Conservation (phyloP, 2,113 vertebrate genomes). For the Pimephales promelas region DNA sequence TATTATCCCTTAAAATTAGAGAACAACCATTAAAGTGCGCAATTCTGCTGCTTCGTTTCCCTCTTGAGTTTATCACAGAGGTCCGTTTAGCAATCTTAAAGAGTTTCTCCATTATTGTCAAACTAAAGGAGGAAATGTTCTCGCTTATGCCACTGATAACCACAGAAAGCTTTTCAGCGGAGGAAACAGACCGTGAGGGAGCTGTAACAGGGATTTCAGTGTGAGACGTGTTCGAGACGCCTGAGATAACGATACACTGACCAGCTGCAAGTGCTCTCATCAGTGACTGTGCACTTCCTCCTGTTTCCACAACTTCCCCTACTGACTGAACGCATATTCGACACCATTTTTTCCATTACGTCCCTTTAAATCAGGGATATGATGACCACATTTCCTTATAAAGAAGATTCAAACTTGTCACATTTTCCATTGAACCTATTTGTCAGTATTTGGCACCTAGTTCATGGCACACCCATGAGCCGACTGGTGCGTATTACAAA, state of each 20-base stretch:
- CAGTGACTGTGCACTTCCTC: conserved; percentile 1
- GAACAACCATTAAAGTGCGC: neutral
- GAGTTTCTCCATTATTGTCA: neutral
- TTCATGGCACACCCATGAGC: neutral
- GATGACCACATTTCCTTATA: neutral
- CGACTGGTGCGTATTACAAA: neutral
- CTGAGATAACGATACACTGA: conserved; percentile 9
- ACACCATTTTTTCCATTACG: neutral
- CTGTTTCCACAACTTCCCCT: conserved; percentile 26
- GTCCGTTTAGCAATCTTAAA: neutral
- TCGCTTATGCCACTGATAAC: conserved; percentile 14
- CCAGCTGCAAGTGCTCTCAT: conserved; percentile 4
- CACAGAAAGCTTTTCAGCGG: conserved; percentile 16
- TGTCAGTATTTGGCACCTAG: neutral
- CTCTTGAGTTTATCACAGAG: neutral
- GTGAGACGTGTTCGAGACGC: neutral
- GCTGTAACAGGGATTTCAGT: neutral
- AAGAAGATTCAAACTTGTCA: neutral
- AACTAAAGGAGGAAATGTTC: conserved; percentile 36
- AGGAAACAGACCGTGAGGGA: neutral
- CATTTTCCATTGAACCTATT: neutral
- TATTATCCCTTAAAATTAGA: neutral
- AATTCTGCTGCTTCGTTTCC: neutral
- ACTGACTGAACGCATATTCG: neutral
- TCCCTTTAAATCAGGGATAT: neutral